Evolutionary conservation across 2,888 invertebrate species (phyloP).

Genomic region (Dolomedes plantarius): DNA sequence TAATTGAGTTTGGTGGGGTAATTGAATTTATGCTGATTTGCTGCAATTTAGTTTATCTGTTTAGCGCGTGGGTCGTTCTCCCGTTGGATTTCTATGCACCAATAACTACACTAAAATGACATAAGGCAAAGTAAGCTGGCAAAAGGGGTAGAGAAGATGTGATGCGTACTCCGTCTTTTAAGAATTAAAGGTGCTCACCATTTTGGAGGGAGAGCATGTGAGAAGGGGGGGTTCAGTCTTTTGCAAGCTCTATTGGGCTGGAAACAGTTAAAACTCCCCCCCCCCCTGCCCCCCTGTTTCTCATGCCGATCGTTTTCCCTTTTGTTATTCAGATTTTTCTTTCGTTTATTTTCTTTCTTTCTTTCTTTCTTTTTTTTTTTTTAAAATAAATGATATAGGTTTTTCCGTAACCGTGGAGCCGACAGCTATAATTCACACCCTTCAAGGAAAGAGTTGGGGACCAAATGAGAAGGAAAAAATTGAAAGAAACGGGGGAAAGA

Average conservation of each 20-base stretch:
- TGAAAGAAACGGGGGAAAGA: constrained; percentile 8
- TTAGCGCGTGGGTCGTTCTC: constrained; percentile 55
- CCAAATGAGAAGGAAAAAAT: constrained; percentile 48
- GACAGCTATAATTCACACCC: constrained; percentile 30
- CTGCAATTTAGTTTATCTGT: constrained; percentile 72
- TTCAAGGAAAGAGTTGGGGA: constrained; percentile 51
- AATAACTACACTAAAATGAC: constrained; percentile 72
- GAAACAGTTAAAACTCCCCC: constrained; percentile 62
- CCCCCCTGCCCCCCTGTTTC: background rate
- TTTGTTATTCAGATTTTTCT: constrained; percentile 12
- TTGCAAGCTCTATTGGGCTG: constrained; percentile 64
- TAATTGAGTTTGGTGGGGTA: constrained; percentile 71
- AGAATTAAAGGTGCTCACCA: constrained; percentile 60
- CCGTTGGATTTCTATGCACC: constrained; percentile 62
- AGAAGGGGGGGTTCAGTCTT: constrained; percentile 23
- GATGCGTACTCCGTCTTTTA: constrained; percentile 30
- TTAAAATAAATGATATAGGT: constrained; percentile 36
- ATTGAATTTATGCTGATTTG: constrained; percentile 72
- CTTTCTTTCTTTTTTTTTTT: background rate
- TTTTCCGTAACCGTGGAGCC: constrained; percentile 19
- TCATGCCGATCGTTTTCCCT: background rate
- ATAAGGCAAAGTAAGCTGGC: constrained; percentile 50
- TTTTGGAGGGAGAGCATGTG: constrained; percentile 8
- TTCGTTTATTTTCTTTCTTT: background rate
- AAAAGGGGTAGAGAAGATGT: constrained; percentile 16